These are phyloP conservation scores for Papio anubis DNA, from an alignment of 2,113 vertebrate species.

Conservation along the genomic window DNA sequence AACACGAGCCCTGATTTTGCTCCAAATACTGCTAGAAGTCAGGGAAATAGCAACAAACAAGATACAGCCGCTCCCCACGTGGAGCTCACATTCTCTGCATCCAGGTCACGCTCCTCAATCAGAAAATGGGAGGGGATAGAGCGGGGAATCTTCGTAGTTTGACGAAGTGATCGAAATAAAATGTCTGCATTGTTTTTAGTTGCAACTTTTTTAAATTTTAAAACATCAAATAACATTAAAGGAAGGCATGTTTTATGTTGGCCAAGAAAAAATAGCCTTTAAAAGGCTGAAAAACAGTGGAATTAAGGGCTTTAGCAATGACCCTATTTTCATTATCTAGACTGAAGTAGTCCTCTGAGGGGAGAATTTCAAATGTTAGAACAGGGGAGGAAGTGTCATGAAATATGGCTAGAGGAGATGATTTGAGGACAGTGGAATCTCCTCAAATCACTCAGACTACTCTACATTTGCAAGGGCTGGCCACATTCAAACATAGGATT, in stretches of 20 bases:
- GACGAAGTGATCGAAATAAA: not conserved
- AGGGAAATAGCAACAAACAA: not conserved
- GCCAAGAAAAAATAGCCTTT: not conserved
- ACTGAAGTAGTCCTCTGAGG: not conserved
- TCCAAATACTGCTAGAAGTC: not conserved
- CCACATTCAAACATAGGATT: not conserved
- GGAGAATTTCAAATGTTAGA: not conserved
- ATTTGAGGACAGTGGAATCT: not conserved
- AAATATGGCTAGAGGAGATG: not conserved
- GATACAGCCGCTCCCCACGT: not conserved
- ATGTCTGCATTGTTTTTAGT: not conserved
- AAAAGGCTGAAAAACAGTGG: not conserved
- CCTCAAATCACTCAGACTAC: not conserved
- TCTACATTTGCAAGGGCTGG: rapidly evolving
- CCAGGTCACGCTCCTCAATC: not conserved
- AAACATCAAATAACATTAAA: not conserved
- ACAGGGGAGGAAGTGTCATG: not conserved
- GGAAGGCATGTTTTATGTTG: not conserved
- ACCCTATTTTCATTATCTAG: not conserved
- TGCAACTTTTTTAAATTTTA: not conserved
- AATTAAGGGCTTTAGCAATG: not conserved
- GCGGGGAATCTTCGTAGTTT: not conserved
- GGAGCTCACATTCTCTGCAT: not conserved
- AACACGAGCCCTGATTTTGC: not conserved
- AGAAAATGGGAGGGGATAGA: not conserved